These are phyloP conservation scores for Parauchenoglanis punctatus DNA, from an alignment of 2,797 vertebrate species.

Conservation along the genomic window DNA sequence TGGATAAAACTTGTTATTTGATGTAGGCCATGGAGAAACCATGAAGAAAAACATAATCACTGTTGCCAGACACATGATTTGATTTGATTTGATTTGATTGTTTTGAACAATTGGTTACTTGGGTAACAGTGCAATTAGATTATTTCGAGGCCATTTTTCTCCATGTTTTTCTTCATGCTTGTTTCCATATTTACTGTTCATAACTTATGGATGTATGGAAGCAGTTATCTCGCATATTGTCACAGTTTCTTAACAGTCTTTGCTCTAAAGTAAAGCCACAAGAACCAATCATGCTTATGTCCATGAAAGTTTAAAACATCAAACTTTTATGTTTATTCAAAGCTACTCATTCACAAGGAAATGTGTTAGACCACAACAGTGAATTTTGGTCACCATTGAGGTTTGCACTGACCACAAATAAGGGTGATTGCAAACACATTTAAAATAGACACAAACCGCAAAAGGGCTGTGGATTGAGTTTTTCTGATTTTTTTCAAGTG, in stretches of 20 bases:
- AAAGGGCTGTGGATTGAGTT: too few relatives aligned
- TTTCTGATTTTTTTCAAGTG: not conserved
- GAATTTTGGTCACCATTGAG: not conserved
- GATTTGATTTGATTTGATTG: conserved; percentile 8
- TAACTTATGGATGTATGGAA: not conserved
- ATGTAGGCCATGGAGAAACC: not conserved
- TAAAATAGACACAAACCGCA: not conserved
- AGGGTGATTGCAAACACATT: not conserved
- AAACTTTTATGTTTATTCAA: not conserved
- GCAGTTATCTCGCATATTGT: not conserved
- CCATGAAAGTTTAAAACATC: not conserved
- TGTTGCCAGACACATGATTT: not conserved
- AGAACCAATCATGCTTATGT: not conserved
- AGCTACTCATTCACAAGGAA: not conserved
- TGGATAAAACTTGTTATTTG: not conserved
- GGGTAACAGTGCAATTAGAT: not conserved
- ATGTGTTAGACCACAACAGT: not conserved
- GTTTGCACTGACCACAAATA: conserved; percentile 10
- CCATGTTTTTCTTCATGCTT: not conserved
- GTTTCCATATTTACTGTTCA: not conserved
- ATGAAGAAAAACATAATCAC: not conserved
- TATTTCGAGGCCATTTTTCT: not conserved
- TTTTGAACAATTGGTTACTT: not conserved
- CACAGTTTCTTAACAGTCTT: not conserved
- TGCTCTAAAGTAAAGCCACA: not conserved